These are phyloP conservation scores for Ptilorrhoa leucosticta DNA, from an alignment of 2,113 vertebrate genomes.

Conservation along the genomic window DNA sequence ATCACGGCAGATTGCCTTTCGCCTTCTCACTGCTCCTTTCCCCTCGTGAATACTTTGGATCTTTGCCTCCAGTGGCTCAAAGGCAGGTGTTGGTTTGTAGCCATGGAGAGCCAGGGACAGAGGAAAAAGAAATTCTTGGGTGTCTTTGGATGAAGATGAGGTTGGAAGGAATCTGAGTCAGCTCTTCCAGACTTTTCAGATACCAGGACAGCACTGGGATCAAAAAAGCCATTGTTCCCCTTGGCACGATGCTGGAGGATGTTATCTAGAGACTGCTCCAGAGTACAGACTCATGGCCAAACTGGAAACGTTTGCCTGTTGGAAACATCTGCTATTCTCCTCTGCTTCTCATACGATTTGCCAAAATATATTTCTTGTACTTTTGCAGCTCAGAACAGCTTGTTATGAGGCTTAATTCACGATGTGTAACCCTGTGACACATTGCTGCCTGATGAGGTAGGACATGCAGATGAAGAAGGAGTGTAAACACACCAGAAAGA, in stretches of 20 bases:
- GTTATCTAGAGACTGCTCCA: neutral
- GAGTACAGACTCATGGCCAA: neutral
- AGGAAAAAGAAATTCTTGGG: neutral
- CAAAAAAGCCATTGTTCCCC: neutral
- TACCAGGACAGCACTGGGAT: neutral
- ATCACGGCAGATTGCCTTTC: neutral
- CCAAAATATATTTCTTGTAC: conserved; percentile 23
- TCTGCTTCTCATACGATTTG: neutral
- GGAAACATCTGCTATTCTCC: conserved; percentile 18
- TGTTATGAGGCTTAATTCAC: neutral
- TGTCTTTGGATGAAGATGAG: neutral
- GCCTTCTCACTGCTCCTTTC: neutral
- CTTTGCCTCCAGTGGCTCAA: conserved; percentile 6
- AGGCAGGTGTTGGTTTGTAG: neutral
- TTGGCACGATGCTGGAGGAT: neutral
- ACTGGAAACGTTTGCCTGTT: neutral
- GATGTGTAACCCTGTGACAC: conserved; percentile 6
- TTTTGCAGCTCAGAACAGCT: neutral
- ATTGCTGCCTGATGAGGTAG: conserved; percentile 3
- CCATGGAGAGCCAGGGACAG: neutral
- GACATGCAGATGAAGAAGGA: neutral
- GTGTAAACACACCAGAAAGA: neutral
- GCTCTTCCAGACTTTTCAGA: neutral
- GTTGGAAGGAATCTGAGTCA: neutral
- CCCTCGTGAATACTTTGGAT: neutral